These are phyloP conservation scores for Zaprionus obscuricornis DNA, from an alignment of 2,888 invertebrate species.

Conservation along the genomic window DNA sequence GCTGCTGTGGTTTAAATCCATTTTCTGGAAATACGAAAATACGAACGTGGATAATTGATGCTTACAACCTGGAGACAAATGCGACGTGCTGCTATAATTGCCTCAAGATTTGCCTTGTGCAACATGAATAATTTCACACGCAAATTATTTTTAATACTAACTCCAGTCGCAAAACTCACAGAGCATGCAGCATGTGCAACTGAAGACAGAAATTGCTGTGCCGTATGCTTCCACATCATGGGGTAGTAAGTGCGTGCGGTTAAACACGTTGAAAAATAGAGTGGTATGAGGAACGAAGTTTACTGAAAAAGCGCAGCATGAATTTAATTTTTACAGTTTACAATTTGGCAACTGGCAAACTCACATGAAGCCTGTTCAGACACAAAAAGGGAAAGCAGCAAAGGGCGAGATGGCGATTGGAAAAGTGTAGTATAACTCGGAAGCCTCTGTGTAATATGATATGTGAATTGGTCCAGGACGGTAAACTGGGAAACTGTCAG, in stretches of 20 bases:
- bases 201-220: conserved; percentile 1
- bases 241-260: conserved; percentile 39
- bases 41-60: conserved; percentile 11
- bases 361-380: no score
- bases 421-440: conserved; percentile 24
- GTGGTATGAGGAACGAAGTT: not conserved
- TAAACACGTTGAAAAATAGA: conserved; percentile 22
- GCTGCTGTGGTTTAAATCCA: conserved; percentile 73
- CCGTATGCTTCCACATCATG: not conserved
- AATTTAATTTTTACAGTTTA: conserved; percentile 41
- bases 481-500: conserved; percentile 14
- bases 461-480: conserved; percentile 35
- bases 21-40: conserved; percentile 47
- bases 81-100: conserved; percentile 67
- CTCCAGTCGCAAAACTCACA: no score
- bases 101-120: conserved; percentile 72
- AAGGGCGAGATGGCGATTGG: no score
- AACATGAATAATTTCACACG: conserved; percentile 74
- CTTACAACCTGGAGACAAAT: conserved; percentile 46
- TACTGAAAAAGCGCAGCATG: conserved; percentile 47
- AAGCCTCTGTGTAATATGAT: conserved; percentile 44
- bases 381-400: no score
- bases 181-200: conserved; percentile 2
- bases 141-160: conserved; percentile 75
- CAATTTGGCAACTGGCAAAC: conserved; percentile 34